These are phyloP conservation scores for Parapsyche elsis DNA, from an alignment of 1,140 invertebrate genomes.

Conservation along the genomic window DNA sequence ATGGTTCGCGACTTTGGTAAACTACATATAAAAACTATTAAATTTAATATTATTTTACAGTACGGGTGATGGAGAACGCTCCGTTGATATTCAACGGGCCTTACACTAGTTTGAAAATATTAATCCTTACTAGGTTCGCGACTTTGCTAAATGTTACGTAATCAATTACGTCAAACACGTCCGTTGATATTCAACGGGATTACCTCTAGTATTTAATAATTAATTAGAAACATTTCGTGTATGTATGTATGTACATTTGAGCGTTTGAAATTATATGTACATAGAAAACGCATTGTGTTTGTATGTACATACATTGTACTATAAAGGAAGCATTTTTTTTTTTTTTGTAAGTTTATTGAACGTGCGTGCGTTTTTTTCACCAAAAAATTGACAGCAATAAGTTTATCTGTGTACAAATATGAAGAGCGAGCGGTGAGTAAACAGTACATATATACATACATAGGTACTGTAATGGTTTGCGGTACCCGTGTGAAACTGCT, in stretches of 20 bases:
- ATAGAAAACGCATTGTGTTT: neutral
- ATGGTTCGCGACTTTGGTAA: no score
- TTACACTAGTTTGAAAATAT: no score
- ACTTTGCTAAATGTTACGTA: no score
- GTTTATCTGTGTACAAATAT: neutral
- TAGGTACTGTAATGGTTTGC: neutral
- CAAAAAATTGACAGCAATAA: neutral
- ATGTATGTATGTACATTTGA: neutral
- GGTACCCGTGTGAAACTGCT: conserved; percentile 20
- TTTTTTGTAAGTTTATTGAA: no score
- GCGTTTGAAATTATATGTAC: neutral
- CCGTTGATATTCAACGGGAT: no score
- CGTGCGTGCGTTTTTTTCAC: neutral
- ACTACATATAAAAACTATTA: no score
- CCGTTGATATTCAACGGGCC: no score
- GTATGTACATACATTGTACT: neutral
- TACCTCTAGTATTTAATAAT: neutral
- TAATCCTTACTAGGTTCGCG: no score
- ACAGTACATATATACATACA: neutral
- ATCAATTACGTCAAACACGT: no score
- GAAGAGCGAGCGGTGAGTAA: neutral
- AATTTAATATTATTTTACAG: no score
- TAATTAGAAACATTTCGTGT: neutral
- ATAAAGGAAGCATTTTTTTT: neutral
- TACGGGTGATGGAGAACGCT: no score